Evolutionary conservation across 2,797 vertebrate species (phyloP).

Genomic region (Chanos chanos): DNA sequence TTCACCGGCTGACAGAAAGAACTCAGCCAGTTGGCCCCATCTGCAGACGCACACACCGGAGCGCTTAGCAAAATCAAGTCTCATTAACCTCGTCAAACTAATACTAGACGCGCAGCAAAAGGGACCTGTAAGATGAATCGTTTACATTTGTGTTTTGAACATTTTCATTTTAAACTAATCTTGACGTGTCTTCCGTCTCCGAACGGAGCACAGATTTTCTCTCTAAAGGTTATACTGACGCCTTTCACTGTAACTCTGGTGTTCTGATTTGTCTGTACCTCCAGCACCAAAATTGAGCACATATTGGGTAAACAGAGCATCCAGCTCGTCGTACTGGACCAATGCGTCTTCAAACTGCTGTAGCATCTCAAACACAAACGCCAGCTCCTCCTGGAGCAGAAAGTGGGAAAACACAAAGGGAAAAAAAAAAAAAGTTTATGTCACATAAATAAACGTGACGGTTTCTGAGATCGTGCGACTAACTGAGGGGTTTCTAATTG

Average conservation of each 20-base stretch:
- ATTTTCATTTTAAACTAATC: too few relatives aligned
- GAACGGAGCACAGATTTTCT: too few relatives aligned
- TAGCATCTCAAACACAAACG: constrained; percentile 98
- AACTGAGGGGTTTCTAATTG: too few relatives aligned
- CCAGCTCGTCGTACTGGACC: constrained; percentile 97
- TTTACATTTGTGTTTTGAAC: too few relatives aligned
- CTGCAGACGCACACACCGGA: constrained; percentile 54
- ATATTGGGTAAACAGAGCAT: constrained; percentile 97
- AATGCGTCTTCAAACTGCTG: constrained; percentile 97
- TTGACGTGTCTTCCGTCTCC: too few relatives aligned
- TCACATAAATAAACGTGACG: too few relatives aligned
- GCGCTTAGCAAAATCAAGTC: not conserved
- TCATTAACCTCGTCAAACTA: too few relatives aligned
- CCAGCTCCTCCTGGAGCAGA: constrained; percentile 86
- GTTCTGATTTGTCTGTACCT: constrained; percentile 63
- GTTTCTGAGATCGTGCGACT: too few relatives aligned
- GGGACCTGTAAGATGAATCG: too few relatives aligned
- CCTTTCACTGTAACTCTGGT: too few relatives aligned
- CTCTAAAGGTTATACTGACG: too few relatives aligned
- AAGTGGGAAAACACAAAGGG: constrained; percentile 12
- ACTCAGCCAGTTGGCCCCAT: constrained; percentile 95
- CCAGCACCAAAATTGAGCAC: constrained; percentile 97
- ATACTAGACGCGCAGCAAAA: too few relatives aligned
- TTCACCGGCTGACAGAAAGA: constrained; percentile 93
- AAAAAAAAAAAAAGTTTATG: not conserved